phyloP scores from a whole-genome alignment of 35 echinoderm and acorn worm genomes.

The Ophioderma brevispina region DNA sequence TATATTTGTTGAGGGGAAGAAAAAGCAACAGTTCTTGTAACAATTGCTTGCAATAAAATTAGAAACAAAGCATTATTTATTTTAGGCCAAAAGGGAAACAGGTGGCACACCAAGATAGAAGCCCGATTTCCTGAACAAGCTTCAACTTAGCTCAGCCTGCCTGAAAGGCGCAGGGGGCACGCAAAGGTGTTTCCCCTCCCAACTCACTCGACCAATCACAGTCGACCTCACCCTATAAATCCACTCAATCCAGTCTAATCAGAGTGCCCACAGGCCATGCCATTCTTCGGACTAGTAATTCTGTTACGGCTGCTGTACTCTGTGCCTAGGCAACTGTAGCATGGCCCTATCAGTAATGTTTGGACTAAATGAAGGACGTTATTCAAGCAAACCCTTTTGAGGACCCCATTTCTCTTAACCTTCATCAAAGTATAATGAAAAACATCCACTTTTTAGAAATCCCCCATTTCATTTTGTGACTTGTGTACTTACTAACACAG shows the following conservation, averaged over 20 bases:
- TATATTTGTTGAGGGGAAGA: too few species aligned
- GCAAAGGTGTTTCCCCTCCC: background rate
- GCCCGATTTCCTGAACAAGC: background rate
- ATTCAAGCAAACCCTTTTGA: background rate
- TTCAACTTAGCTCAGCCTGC: background rate
- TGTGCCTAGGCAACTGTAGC: too few species aligned
- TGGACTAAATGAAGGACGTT: background rate
- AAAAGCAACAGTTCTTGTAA: too few species aligned
- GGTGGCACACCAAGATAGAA: background rate
- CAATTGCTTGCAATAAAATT: too few species aligned
- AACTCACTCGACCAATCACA: background rate
- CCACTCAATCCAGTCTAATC: background rate
- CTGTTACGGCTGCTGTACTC: too few species aligned
- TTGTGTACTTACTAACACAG: background rate
- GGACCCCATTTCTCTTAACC: background rate
- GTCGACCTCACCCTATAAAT: background rate
- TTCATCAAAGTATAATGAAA: constrained; percentile 31
- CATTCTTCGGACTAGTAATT: too few species aligned
- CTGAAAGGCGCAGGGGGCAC: constrained; percentile 2
- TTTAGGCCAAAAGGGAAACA: background rate
- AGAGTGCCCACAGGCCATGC: background rate
- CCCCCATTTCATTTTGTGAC: background rate
- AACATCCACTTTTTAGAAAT: constrained; percentile 36
- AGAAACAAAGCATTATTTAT: background rate
- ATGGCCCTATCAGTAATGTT: background rate